Conservation (phyloP, 37 sponge, comb jelly and placozoan genomes). For the Cliona cf. orientalis region DNA sequence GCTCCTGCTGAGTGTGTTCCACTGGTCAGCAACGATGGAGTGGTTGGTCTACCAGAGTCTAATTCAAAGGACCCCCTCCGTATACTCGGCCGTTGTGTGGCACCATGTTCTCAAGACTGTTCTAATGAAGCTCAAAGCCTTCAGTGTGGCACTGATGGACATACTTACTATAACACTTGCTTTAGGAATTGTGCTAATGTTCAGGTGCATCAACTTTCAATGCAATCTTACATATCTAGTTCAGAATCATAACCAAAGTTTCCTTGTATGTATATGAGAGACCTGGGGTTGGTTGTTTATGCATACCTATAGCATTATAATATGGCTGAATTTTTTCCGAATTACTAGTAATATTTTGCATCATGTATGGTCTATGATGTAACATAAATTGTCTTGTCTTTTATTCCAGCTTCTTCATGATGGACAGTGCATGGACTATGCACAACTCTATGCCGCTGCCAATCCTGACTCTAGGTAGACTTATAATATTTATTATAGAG, state of each 20-base stretch:
- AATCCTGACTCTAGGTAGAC: too few species aligned
- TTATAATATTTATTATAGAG: too few species aligned
- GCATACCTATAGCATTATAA: neutral
- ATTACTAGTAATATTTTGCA: neutral
- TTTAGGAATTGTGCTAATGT: constrained; percentile 37
- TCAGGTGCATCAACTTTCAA: too few species aligned
- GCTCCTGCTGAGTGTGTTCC: constrained; percentile 40
- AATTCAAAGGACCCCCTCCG: neutral
- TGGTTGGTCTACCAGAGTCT: constrained; percentile 8
- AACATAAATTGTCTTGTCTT: neutral
- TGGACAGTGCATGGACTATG: neutral
- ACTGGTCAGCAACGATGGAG: neutral
- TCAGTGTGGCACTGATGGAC: constrained; percentile 49
- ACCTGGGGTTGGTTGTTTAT: too few species aligned
- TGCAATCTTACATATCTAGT: too few species aligned
- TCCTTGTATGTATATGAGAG: too few species aligned
- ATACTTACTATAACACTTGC: constrained; percentile 49
- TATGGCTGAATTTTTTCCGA: neutral
- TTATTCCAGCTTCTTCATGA: neutral
- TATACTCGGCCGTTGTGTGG: constrained; percentile 25
- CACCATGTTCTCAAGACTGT: constrained; percentile 45
- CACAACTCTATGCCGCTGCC: neutral
- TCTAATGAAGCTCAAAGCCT: neutral
- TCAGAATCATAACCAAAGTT: too few species aligned
- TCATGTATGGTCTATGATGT: neutral